phyloP scores from a whole-genome alignment of 2,797 vertebrate species.

The Netta rufina region DNA sequence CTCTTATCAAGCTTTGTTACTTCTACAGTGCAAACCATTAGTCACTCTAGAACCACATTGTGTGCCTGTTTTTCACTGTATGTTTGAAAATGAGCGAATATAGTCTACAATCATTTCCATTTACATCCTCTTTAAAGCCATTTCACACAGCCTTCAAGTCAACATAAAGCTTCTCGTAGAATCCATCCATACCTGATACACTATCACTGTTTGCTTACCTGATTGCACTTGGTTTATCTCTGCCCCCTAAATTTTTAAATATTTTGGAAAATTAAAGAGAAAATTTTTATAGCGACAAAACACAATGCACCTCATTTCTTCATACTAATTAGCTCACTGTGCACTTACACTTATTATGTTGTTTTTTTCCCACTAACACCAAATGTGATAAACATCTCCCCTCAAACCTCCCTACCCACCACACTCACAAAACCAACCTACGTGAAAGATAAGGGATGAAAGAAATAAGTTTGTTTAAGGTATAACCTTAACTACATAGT shows the following conservation, averaged over 20 bases:
- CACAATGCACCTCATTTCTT: background rate
- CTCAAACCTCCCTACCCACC: background rate
- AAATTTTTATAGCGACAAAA: background rate
- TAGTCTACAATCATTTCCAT: conserved; percentile 31
- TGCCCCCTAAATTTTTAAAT: background rate
- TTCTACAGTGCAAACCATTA: background rate
- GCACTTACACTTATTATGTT: background rate
- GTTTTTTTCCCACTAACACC: background rate
- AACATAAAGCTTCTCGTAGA: background rate
- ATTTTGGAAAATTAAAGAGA: background rate
- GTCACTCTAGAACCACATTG: background rate
- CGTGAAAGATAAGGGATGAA: background rate
- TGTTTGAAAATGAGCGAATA: background rate
- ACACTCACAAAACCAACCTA: background rate
- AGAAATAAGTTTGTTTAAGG: background rate
- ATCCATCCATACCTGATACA: background rate
- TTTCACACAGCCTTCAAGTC: conserved; percentile 11
- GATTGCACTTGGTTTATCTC: background rate
- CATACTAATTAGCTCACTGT: background rate
- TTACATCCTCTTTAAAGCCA: conserved; percentile 1
- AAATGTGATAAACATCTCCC: background rate
- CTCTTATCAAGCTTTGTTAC: conserved; percentile 18
- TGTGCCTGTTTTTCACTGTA: background rate
- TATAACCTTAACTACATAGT: too few species aligned
- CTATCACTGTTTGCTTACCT: background rate